A percentile compares a stretch with the other conserved stretches of the same genome.
Conservation (phyloP, 2,797 vertebrate genomes). For the Chloroceryle amazona region DNA sequence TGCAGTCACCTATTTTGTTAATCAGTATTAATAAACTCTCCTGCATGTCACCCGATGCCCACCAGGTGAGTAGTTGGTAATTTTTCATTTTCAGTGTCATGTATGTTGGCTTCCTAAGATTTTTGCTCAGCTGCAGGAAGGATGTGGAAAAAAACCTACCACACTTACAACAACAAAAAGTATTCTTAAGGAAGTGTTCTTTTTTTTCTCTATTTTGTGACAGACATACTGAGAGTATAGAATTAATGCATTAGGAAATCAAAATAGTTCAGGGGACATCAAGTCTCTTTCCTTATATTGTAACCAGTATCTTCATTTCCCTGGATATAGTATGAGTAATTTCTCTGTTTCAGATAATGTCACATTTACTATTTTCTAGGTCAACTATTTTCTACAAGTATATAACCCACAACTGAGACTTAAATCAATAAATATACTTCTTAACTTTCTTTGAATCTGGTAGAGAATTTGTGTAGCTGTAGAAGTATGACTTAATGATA, state of each 20-base stretch:
- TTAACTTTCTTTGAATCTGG: background rate
- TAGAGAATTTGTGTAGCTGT: background rate
- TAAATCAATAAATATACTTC: background rate
- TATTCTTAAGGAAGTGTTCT: background rate
- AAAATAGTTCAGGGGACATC: background rate
- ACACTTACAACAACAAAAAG: background rate
- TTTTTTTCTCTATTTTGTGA: background rate
- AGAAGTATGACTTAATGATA: background rate
- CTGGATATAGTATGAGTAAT: background rate
- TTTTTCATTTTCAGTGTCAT: background rate
- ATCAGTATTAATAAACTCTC: background rate
- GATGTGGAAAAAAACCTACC: rapidly evolving
- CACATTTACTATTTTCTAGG: background rate
- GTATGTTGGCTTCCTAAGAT: background rate
- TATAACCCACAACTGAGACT: background rate
- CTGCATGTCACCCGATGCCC: background rate
- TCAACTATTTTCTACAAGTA: conserved; percentile 47
- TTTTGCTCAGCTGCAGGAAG: background rate
- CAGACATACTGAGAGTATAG: background rate
- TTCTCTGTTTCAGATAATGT: conserved; percentile 7
- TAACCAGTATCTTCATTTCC: background rate
- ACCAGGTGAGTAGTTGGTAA: background rate
- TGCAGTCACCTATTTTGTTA: background rate
- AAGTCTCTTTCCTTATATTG: background rate
- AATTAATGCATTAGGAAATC: background rate